phyloP scores from a whole-genome alignment of 2,113 vertebrate genomes.

The Cyprichromis sp. region DNA sequence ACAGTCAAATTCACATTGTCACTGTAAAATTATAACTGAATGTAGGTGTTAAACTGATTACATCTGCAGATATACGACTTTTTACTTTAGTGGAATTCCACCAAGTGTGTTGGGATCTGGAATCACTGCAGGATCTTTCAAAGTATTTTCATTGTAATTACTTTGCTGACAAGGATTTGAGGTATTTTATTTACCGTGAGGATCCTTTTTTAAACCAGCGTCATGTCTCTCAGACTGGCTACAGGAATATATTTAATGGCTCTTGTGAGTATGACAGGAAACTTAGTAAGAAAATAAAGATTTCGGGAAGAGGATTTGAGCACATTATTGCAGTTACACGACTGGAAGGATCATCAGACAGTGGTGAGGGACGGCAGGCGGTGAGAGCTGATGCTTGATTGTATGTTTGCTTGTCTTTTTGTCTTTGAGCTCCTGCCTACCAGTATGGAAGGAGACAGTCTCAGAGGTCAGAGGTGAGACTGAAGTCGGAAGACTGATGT shows the following conservation, averaged over 20 bases:
- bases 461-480: background rate
- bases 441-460: background rate
- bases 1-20: background rate
- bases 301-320: background rate
- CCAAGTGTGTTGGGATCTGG: background rate
- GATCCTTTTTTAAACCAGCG: background rate
- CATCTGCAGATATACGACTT: background rate
- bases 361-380: background rate
- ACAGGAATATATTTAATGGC: background rate
- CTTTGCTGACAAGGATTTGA: background rate
- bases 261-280: background rate
- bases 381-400: background rate
- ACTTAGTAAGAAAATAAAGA: background rate
- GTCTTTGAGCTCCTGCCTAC: background rate
- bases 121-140: background rate
- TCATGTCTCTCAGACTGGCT: background rate
- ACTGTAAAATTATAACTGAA: fast-evolving
- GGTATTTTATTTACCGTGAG: background rate
- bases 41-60: background rate
- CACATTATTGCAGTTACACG: background rate
- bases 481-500: background rate
- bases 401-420: background rate
- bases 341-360: background rate
- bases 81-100: no score
- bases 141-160: background rate